Percentiles rank a stretch among this genome's conserved stretches.
These are phyloP conservation scores for Vimba vimba DNA, from an alignment of 2,113 vertebrate species.

Conservation along the genomic window DNA sequence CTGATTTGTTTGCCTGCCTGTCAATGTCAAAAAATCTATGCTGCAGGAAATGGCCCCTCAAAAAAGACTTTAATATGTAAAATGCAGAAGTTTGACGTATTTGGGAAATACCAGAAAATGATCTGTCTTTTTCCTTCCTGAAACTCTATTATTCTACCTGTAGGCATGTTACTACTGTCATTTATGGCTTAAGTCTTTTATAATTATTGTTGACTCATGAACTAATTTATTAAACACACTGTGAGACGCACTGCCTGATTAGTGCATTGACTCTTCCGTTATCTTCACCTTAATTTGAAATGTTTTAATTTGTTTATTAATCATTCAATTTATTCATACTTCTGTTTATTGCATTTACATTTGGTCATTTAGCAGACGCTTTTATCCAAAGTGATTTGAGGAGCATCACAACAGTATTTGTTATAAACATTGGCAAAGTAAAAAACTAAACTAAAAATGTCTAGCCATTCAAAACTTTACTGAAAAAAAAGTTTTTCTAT, in stretches of 20 bases:
- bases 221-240: neutral
- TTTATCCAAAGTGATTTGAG: neutral
- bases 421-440: neutral
- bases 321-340: neutral
- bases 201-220: neutral
- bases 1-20: neutral
- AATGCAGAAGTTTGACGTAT: neutral
- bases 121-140: conserved; percentile 9
- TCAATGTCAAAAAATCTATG: neutral
- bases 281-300: neutral
- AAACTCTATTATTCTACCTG: neutral
- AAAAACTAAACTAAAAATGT: neutral
- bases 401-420: neutral
- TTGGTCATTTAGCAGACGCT: neutral
- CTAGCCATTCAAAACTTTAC: neutral
- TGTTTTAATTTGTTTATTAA: neutral
- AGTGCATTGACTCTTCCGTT: neutral
- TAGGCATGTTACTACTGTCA: conserved; percentile 3
- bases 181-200: neutral
- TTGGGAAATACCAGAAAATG: neutral
- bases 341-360: neutral
- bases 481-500: no score
- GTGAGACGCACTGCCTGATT: neutral
- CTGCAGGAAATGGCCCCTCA: neutral
- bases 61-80: neutral